Evolutionary conservation across 1,140 invertebrate genomes (phyloP), one percentile per base, ranked within the genome.

Genomic region (Cyrtorhinus lividipennis): DNA sequence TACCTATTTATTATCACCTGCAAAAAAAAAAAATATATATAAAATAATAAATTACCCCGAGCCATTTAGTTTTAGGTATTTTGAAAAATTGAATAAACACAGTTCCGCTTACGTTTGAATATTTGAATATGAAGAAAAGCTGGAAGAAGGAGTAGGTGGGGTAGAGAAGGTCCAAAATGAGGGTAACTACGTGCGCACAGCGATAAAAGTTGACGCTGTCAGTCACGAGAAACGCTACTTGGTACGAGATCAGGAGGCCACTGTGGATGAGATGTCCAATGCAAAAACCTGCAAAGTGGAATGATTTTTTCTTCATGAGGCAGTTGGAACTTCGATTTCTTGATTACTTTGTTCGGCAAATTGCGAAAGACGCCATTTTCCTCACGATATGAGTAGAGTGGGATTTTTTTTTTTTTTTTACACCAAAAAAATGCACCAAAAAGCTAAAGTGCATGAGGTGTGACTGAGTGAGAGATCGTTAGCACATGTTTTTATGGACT

Each of bases 121-220:
- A 87, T 72, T 87, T 87, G 72, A 86, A 87, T 63, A 85, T 81
- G 68, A 87, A 85, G 72, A 80, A 87, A 1, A 87, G 74, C 65
- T 85, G 80, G 27, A 84, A 73, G 67, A 87, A 84, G 24, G 83
- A 84, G 72, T 84, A 87, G 2, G 83, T 69, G 0, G 84, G 83
- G 67, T 81, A 79, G 15, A 85, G 67, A 20, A 85, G 69, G 64
- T 84, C 81, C 18, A 82, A 70, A 24, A 79, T 66, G 15, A 83
- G 70, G 59, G 77, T 77, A 1, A 74, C 69, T 22, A 74, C 63
- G 62, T 73, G 77, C 24, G 73, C 74, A 70, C 79, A 81, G 64
- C 75, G 70, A 60, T 72, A 73, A 64, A 74, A 73, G 25, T 67
- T 69, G 60, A 71, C 65, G 22, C 44, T 45, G 38, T 82, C 75